Base-by-base conservation (phyloP, 2,797 vertebrate genomes). In the Oophaga sylvatica region DNA sequence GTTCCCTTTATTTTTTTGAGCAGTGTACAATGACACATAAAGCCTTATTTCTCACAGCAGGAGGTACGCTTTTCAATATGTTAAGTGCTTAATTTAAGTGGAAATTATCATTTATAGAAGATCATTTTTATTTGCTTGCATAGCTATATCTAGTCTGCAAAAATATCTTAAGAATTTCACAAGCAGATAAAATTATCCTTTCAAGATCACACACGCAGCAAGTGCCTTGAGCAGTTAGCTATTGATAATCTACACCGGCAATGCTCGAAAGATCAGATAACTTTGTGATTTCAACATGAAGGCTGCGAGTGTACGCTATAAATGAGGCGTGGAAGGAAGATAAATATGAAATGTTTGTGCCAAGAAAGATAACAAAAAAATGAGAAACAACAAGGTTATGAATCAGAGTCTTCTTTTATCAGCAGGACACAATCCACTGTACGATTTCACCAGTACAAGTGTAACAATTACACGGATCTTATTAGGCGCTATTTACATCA, bases 161-260 rank as follows among this genome's bases (percentile, higher is more conserved):
- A 67, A 68, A 48, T 26, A 71, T 83, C 63, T 57, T 56, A 53
- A 81, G 67, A 63, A 12, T 17, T 81, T 57, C 31, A 68, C 63
- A 84, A 0, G 13, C 35, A 71, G n/a, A 71, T 84, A 48, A 84
- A 83, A 88, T 80, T 45, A 84, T 68, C 73, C 20, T 60, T 41
- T 59, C 35, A 56, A 19, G 81, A 88, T 84, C 53, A 70, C 73
- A 87, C 71, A 60, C 20, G 16, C n/a, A 84, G 48, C 48, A 84
- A 83, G 76, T 80, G 57, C 65, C 35, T 35, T 68, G 31, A 80
- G 75, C 75, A 84, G 59, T 86, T 70, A 56, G 83, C 63, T 80
- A 67, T 59, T 87, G 71, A 87, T 87, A 81, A 81, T 45, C 57
- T 81, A 76, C 86, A 57, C 73, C 81, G 70, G 35, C 22, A 73